These are phyloP conservation scores for Lasiommata megera DNA, from an alignment of 2,888 invertebrate genomes.

Conservation along the genomic window DNA sequence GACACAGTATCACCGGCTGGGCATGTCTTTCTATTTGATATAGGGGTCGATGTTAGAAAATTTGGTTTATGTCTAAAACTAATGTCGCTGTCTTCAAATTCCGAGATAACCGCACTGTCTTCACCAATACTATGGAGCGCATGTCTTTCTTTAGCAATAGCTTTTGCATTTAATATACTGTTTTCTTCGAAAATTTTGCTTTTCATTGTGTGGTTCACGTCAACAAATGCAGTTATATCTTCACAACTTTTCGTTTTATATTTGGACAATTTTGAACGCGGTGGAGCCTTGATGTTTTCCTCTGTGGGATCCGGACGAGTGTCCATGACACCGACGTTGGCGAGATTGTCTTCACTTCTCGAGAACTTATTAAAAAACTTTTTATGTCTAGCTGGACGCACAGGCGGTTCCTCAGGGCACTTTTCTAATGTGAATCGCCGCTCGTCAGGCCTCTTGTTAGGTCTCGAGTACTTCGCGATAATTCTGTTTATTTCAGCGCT, in stretches of 20 bases:
- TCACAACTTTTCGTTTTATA: slow-evolving; percentile 71
- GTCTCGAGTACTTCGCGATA: slow-evolving; percentile 77
- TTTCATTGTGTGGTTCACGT: slow-evolving; percentile 57
- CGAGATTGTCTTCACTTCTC: slow-evolving; percentile 71
- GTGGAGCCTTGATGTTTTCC: slow-evolving; percentile 39
- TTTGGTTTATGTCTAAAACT: slow-evolving; percentile 50
- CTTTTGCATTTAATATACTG: slow-evolving; percentile 66
- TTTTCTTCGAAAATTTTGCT: slow-evolving; percentile 68
- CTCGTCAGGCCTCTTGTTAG: slow-evolving; percentile 62
- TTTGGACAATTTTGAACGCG: slow-evolving; percentile 51
- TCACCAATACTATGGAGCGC: slow-evolving; percentile 63
- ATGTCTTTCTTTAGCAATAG: slow-evolving; percentile 42
- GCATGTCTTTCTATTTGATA: slow-evolving; percentile 62
- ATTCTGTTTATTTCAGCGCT: slow-evolving; percentile 79
- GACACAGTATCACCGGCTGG: slow-evolving; percentile 56
- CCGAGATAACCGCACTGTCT: slow-evolving; percentile 47
- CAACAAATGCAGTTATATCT: slow-evolving; percentile 66
- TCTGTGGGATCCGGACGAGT: slow-evolving; percentile 50
- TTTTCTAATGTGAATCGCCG: slow-evolving; percentile 48
- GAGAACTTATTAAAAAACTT: slow-evolving; percentile 50
- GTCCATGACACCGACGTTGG: slow-evolving; percentile 58
- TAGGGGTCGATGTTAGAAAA: slow-evolving; percentile 66
- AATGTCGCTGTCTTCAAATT: slow-evolving; percentile 59
- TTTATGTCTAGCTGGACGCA: slow-evolving; percentile 58
- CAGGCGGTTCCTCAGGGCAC: slow-evolving; percentile 49